Evolutionary conservation across 1,140 invertebrate species (phyloP).

Genomic region (Drosophila nikananu): DNA sequence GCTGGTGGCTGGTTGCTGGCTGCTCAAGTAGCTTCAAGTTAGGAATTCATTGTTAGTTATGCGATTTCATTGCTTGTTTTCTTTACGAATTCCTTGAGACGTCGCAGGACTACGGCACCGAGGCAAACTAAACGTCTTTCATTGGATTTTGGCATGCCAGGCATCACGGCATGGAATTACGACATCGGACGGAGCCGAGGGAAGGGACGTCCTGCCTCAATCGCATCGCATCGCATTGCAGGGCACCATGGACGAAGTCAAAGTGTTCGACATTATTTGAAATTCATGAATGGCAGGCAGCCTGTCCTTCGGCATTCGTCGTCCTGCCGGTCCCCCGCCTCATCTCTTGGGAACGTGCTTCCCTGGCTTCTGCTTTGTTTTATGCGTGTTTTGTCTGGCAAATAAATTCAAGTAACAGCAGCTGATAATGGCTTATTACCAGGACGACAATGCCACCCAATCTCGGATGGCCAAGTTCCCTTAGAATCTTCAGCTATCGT

Average conservation of each 20-base stretch:
- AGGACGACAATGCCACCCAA: slow-evolving; percentile 28
- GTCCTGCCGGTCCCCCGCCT: slow-evolving; percentile 1
- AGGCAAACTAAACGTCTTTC: slow-evolving; percentile 80
- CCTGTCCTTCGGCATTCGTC: slow-evolving; percentile 40
- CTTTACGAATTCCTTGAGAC: slow-evolving; percentile 76
- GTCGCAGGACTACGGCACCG: slow-evolving; percentile 51
- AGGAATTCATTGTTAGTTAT: slow-evolving; percentile 84
- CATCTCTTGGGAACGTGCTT: slow-evolving; percentile 11
- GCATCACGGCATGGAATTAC: slow-evolving; percentile 75
- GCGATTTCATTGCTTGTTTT: slow-evolving; percentile 84
- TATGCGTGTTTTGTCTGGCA: slow-evolving; percentile 51
- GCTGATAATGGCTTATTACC: slow-evolving; percentile 78
- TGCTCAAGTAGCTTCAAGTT: slow-evolving; percentile 82
- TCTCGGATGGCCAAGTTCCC: neutral
- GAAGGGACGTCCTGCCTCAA: slow-evolving; percentile 36
- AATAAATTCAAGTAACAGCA: slow-evolving; percentile 80
- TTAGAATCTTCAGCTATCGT: neutral
- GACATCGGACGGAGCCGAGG: slow-evolving; percentile 45
- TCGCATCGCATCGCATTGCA: slow-evolving; percentile 72
- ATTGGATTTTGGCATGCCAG: slow-evolving; percentile 83
- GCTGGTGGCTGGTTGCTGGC: slow-evolving; percentile 41
- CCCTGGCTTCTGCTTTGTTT: slow-evolving; percentile 30
- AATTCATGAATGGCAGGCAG: slow-evolving; percentile 81
- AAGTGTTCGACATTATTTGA: slow-evolving; percentile 84
- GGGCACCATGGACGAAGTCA: slow-evolving; percentile 75